phyloP scores from a whole-genome alignment of 2,888 invertebrate species.

The Halictus ligatus region DNA sequence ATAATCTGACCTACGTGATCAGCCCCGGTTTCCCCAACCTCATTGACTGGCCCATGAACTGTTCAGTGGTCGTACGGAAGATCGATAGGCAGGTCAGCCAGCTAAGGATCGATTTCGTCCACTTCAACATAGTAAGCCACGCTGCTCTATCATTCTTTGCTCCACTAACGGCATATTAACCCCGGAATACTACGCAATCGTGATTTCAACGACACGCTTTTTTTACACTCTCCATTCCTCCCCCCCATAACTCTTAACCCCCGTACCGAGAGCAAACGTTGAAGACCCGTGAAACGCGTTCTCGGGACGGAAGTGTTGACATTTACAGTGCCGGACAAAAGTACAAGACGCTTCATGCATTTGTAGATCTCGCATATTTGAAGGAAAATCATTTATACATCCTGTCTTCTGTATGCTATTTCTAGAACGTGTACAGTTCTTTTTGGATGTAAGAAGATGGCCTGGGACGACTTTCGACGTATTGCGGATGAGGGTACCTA shows the following conservation, averaged over 20 bases:
- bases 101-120: constrained; percentile 92
- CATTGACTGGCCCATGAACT: constrained; percentile 88
- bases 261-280: background rate
- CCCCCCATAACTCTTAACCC: background rate
- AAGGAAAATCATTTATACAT: no score
- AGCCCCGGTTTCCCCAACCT: constrained; percentile 93
- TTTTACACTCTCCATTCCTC: no score
- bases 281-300: background rate
- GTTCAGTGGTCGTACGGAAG: constrained; percentile 90
- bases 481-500: no score
- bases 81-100: constrained; percentile 93
- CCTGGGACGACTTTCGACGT: no score
- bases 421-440: no score
- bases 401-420: no score
- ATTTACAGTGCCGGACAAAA: background rate
- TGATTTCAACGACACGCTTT: constrained; percentile 27
- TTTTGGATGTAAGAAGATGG: no score
- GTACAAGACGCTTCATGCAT: no score
- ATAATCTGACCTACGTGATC: constrained; percentile 93
- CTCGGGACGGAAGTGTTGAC: constrained; percentile 8
- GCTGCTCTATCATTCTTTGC: constrained; percentile 46
- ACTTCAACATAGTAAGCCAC: constrained; percentile 90
- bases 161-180: constrained; percentile 58
- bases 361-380: no score
- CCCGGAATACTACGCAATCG: constrained; percentile 49